These are phyloP conservation scores for Scaptomyza parva DNA, from an alignment of 2,888 invertebrate species.

Conservation along the genomic window DNA sequence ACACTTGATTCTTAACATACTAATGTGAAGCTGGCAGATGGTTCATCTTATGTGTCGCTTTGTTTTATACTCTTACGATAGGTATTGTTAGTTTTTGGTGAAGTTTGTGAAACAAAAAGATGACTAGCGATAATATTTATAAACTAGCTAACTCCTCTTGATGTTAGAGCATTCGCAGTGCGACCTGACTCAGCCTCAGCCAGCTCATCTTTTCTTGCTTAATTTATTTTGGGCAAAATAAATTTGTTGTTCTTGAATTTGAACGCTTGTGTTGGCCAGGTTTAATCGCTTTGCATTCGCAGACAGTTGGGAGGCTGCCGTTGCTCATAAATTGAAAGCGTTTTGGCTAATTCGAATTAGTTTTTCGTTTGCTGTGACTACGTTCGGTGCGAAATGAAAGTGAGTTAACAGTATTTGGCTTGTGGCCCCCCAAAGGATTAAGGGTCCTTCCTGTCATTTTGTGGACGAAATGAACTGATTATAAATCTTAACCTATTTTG, in stretches of 20 bases:
- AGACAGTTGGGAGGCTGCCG: slow-evolving; percentile 26
- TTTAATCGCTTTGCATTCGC: slow-evolving; percentile 28
- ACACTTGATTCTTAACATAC: background rate
- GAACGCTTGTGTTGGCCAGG: slow-evolving; percentile 25
- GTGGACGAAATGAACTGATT: slow-evolving; percentile 2
- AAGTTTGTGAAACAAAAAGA: background rate
- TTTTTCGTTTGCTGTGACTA: slow-evolving; percentile 58
- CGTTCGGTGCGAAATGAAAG: slow-evolving; percentile 67
- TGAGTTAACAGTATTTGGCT: slow-evolving; percentile 52
- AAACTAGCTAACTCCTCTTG: no score
- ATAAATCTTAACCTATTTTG: slow-evolving; percentile 24
- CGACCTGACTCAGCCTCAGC: background rate
- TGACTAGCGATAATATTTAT: no score
- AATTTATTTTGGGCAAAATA: slow-evolving; percentile 18
- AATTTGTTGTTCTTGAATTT: slow-evolving; percentile 40
- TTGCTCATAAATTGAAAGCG: slow-evolving; percentile 67
- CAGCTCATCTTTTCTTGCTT: slow-evolving; percentile 13
- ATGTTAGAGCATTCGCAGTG: background rate
- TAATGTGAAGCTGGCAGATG: background rate
- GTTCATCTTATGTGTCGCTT: background rate
- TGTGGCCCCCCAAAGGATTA: slow-evolving; percentile 3
- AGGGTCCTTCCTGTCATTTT: slow-evolving; percentile 11
- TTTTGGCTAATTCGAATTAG: slow-evolving; percentile 59
- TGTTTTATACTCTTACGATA: background rate
- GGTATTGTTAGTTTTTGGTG: background rate